Base-by-base conservation (phyloP, 92 coral and sea anemone genomes). In the Palythoa caribaeorum region DNA sequence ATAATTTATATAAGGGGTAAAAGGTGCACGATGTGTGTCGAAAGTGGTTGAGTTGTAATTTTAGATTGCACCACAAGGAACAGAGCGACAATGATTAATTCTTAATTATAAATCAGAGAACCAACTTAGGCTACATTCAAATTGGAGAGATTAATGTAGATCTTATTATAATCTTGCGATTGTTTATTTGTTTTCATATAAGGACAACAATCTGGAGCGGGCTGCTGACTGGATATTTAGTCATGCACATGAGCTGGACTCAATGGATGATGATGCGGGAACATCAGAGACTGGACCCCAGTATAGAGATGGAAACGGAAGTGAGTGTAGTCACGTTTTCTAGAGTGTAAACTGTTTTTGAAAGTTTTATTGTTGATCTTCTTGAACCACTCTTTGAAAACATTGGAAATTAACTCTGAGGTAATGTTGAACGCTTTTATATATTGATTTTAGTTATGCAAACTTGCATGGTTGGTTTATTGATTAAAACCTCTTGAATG, bases 191-290 rank as follows among this genome's bases (percentile, higher is more conserved):
- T 85, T 47, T n/a, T 39, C 36, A 76, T 72, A 55, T 28, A 51
- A 96, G 99, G 94, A 95, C 85, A 96, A 96, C 83, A 95, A 91
- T 91, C 92, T 96, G 73, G 99, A 96, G 79, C 91, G 99, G 62
- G 99, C 99, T 65, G 96, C 91, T 87, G 99, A 96, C 85, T 96
- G 99, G 99, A 96, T 96, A 88, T 96, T 96, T 81, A 95, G 96
- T 86, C 99, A 96, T 81, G 99, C 96, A 77, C 94, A 94, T 1
- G 99, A 96, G 71, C 89, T 96, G 38, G 99, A 96, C 39, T 73
- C 94, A 6, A 92, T 90, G 96, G 99, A 91, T 70, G 95, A 87
- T 3, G 98, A 93, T 38, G 79, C 74, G 35, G 83, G 78, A n/a
- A 66, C 89, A 48, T 37, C 75, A 51, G 93, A 93, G 77, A 89